phyloP scores from a whole-genome alignment of 2,888 invertebrate genomes.

The Lissocephala sabroskyi region DNA sequence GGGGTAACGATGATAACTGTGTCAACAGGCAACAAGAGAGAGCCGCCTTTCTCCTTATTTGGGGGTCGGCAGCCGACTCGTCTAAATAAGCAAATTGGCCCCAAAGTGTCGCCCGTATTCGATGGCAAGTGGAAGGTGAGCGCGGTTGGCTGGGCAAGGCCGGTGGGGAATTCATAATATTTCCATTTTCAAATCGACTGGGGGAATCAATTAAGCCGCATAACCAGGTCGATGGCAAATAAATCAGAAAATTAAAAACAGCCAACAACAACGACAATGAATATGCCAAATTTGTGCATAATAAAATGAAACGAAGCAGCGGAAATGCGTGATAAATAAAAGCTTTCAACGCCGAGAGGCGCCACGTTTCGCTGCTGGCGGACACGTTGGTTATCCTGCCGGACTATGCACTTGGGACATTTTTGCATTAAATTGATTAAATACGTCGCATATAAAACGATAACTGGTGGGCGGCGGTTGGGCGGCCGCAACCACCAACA shows the following conservation, averaged over 20 bases:
- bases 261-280: too few relatives aligned
- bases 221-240: conserved; percentile 47
- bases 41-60: not conserved
- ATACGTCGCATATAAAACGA: conserved; percentile 51
- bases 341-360: conserved; percentile 42
- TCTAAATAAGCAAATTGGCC: conserved; percentile 59
- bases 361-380: too few relatives aligned
- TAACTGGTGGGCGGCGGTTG: conserved; percentile 18
- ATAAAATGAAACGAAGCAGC: conserved; percentile 48
- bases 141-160: too few relatives aligned
- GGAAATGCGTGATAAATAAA: conserved; percentile 57
- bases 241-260: conserved; percentile 49
- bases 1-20: conserved; percentile 56
- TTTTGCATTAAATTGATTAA: conserved; percentile 63
- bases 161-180: too few relatives aligned
- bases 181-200: conserved; percentile 23
- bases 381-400: too few relatives aligned
- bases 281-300: conserved; percentile 27
- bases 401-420: conserved; percentile 43
- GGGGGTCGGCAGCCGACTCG: conserved; percentile 15
- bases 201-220: conserved; percentile 55
- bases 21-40: conserved; percentile 49
- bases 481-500: conserved; percentile 1
- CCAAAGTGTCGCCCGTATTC: conserved; percentile 38
- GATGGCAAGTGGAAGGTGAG: not conserved